A percentile compares a stretch with the other conserved stretches of the same genome.
Evolutionary conservation across 2,113 vertebrate species (phyloP).

Genomic region (Myrmecophaga tridactyla): DNA sequence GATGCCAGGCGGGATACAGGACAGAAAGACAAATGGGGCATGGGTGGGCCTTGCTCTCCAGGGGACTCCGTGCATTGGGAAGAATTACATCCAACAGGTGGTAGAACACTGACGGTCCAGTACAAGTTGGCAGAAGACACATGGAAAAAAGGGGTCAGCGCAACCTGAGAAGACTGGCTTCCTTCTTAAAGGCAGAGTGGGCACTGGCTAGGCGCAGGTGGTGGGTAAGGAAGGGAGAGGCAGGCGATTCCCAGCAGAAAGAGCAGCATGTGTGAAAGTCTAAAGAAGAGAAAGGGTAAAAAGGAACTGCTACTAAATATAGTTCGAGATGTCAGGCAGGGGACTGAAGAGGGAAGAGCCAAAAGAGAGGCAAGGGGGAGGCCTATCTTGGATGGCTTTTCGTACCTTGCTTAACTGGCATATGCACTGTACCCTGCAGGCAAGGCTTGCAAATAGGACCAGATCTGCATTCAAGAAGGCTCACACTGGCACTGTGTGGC

Average conservation of each 20-base stretch:
- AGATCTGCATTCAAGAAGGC: background rate
- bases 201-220: background rate
- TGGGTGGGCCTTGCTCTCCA: background rate
- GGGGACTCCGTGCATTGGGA: background rate
- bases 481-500: too few species aligned
- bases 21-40: accelerated
- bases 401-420: accelerated
- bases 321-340: accelerated
- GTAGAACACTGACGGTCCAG: accelerated
- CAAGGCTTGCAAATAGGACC: background rate
- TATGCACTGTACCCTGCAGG: background rate
- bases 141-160: background rate
- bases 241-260: background rate
- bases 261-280: background rate
- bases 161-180: background rate
- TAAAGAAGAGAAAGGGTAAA: background rate
- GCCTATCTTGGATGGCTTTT: background rate
- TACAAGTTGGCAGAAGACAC: background rate
- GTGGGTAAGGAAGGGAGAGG: background rate
- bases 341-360: background rate
- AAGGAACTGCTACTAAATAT: background rate
- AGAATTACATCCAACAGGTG: background rate
- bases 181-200: background rate
- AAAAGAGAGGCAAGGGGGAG: background rate
- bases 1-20: background rate